These are phyloP conservation scores for Caenorhabditis macrosperma DNA, from an alignment of 2,888 invertebrate genomes.

Conservation along the genomic window DNA sequence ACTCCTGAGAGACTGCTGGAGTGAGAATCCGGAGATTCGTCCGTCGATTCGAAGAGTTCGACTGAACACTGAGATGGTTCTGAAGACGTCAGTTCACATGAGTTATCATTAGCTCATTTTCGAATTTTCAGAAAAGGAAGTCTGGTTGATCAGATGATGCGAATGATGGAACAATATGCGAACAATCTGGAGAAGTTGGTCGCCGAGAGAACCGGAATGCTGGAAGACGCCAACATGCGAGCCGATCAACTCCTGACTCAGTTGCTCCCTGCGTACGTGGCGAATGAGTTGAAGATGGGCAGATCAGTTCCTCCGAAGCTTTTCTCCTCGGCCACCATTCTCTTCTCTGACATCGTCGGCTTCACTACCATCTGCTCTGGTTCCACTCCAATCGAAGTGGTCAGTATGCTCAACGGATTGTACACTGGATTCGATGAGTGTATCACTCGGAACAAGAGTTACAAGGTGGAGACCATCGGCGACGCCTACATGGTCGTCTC, in stretches of 20 bases:
- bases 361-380: slow-evolving; percentile 78
- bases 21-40: slow-evolving; percentile 78
- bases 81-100: slow-evolving; percentile 69
- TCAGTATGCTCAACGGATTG: slow-evolving; percentile 77
- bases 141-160: slow-evolving; percentile 79
- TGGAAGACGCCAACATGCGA: slow-evolving; percentile 78
- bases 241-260: slow-evolving; percentile 77
- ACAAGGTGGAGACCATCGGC: slow-evolving; percentile 78
- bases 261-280: slow-evolving; percentile 77
- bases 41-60: slow-evolving; percentile 77
- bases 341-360: slow-evolving; percentile 73
- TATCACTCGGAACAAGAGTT: slow-evolving; percentile 71
- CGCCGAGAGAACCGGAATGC: slow-evolving; percentile 79
- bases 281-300: slow-evolving; percentile 77
- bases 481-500: slow-evolving; percentile 79
- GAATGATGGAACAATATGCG: slow-evolving; percentile 75
- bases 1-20: slow-evolving; percentile 76
- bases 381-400: slow-evolving; percentile 78
- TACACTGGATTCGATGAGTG: slow-evolving; percentile 79
- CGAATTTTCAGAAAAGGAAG: slow-evolving; percentile 67
- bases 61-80: slow-evolving; percentile 78
- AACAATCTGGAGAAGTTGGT: slow-evolving; percentile 79
- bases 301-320: slow-evolving; percentile 76
- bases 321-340: slow-evolving; percentile 73
- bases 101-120: too few species aligned